phyloP scores from a whole-genome alignment of 2,797 vertebrate genomes.

The Carduelis carduelis region DNA sequence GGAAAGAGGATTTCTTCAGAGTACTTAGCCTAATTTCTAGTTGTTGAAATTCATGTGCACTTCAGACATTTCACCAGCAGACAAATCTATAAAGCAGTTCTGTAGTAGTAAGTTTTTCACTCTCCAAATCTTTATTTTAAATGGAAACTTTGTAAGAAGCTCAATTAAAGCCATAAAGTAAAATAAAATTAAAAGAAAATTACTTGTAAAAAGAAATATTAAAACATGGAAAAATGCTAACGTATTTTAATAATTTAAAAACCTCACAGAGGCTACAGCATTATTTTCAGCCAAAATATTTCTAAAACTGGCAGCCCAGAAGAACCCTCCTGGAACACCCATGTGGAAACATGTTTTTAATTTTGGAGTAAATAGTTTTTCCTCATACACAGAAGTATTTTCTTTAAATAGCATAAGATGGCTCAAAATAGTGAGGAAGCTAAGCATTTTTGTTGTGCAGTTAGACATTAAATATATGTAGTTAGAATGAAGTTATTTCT shows the following conservation, averaged over 20 bases:
- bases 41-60: neutral
- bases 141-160: neutral
- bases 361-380: constrained; percentile 71
- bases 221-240: constrained; percentile 32
- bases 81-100: neutral
- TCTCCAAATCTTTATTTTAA: neutral
- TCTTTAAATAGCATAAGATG: constrained; percentile 32
- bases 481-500: constrained; percentile 43
- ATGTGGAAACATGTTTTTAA: constrained; percentile 69
- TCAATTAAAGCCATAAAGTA: neutral
- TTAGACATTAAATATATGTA: constrained; percentile 45
- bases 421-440: constrained; percentile 49
- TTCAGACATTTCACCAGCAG: neutral
- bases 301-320: constrained; percentile 54
- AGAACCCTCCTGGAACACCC: constrained; percentile 64
- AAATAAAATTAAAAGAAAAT: constrained; percentile 8
- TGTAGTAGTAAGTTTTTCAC: neutral
- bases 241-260: constrained; percentile 58
- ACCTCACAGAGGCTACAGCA: constrained; percentile 16
- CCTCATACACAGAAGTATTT: constrained; percentile 11
- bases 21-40: neutral
- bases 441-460: constrained; percentile 15
- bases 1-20: neutral
- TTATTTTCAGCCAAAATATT: constrained; percentile 58
- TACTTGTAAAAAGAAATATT: neutral